Base-by-base conservation (phyloP, 2,888 invertebrate genomes). In the Archips crataeganus region DNA sequence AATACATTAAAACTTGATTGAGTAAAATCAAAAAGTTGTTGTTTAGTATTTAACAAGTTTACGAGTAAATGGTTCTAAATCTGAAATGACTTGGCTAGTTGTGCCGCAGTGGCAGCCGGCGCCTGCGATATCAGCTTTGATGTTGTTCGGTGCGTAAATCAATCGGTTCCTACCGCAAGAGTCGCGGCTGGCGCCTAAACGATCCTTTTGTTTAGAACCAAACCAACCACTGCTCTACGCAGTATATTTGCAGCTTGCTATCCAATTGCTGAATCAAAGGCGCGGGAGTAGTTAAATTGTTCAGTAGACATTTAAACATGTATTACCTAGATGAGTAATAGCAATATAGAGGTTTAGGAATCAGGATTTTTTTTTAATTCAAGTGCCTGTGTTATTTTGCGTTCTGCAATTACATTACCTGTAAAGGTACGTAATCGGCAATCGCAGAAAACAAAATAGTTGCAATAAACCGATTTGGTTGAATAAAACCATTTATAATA, bases 101-200 rank as follows among this genome's bases (percentile, higher is more conserved):
- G 57, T 39, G 32, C 23, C 8, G 49, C 13, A 32, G 34, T 49
- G 65, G 65, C 59, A 61, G 62, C 64, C 67, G 76, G 79, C 77
- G 76, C 78, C 79, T 45, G 67, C 47, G 34, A 75, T 72, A 54
- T 69, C 74, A 74, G 78, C 75, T 78, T 79, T 79, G 77, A 79
- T 78, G 79, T 77, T 60, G 65, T 69, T 23, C 61, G 74, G 75
- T 68, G 71, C 59, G 77, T 79, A 79, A 78, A 78, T 79, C 77
- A 78, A 75, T 76, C 76, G 70, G 76, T 70, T 72, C 66, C 72
- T 75, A 67, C 32, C 69, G 64, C 63, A 51, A 70, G 76, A 74
- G 39, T 54, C 23, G 54, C 39, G 60, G 59, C 70, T 75, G 77
- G 75, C 78, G 75, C 77, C 75, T 69, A 51, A 57, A 70, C 72